These are phyloP conservation scores for Pandemis corylana DNA, from an alignment of 2,888 invertebrate species.

Conservation along the genomic window DNA sequence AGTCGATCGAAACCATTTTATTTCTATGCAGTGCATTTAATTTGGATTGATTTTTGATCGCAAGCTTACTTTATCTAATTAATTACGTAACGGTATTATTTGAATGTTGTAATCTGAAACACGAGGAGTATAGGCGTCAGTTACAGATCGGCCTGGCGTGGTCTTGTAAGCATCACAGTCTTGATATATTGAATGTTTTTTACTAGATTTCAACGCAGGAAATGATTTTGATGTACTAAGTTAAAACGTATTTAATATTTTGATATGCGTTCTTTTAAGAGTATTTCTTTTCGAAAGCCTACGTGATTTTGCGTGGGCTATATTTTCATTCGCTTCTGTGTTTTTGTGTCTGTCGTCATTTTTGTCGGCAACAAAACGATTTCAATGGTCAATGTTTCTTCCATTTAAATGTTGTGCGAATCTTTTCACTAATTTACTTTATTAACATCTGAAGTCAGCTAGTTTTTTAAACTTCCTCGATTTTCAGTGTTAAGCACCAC, in stretches of 20 bases:
- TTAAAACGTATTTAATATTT: neutral
- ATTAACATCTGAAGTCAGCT: no score
- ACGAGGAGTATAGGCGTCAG: neutral
- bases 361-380: no score
- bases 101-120: neutral
- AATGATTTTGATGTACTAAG: slow-evolving; percentile 1
- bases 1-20: neutral
- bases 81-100: neutral
- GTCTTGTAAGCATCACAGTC: neutral
- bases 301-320: neutral
- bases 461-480: no score
- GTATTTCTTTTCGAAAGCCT: neutral
- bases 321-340: neutral
- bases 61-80: neutral
- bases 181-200: slow-evolving; percentile 4
- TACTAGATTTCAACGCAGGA: neutral
- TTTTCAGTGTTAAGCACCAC: no score
- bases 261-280: neutral
- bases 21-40: neutral
- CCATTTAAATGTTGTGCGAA: no score
- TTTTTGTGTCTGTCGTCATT: no score
- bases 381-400: no score
- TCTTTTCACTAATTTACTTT: no score
- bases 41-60: neutral
- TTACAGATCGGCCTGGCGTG: neutral